Base-by-base conservation (phyloP, 23 tunicate genomes). In the Oikopleura albicans region DNA sequence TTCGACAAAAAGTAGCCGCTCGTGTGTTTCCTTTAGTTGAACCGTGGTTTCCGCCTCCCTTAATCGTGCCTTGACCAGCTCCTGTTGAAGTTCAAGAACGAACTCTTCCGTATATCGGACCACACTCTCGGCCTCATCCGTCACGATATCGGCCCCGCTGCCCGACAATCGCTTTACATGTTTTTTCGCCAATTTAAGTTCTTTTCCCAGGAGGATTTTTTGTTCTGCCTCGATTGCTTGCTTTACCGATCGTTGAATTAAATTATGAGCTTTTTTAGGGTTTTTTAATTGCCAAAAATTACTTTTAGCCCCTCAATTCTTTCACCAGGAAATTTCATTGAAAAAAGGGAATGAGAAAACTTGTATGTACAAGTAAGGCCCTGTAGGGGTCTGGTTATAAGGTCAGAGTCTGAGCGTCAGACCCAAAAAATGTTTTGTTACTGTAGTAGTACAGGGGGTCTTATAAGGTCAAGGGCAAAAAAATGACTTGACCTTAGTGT, bases 201-300 rank as follows among this genome's bases (percentile, higher is more conserved):
- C 95, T 76, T 94, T 94, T 2, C 91, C 94, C 94, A 94, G 85
- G 0, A 85, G 87, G 66, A 94, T 94, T 86, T 94, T 94, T 56
- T 94, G 91, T 88, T 94, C 98, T 0, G 98, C 98, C 39, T 94
- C 98, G 35, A 94, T 49, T 1, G 98, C 98, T 40, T 93, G 88
- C 39, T 94, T 94, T 38, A 94, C 91, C 1, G 95, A 91, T 41
- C 91, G 95, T 95, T 94, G 57, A 0, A 86, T 40, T 57, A 56
- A 38, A 86, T 0, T 39, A 76, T 56, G 59, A 16, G 76, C n/a
- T 0, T 0, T 31, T n/a, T n/a, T 57, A 31, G n/a, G 71, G 29
- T 31, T 0, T 0, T 0, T 57, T 57, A 29, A 57, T 57, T n/a
- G 71, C 71, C n/a, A 29, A 29, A 29, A n/a, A 31, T 0, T n/a